Base-by-base conservation (phyloP, 2,113 vertebrate species). In the Hypomesus transpacificus region DNA sequence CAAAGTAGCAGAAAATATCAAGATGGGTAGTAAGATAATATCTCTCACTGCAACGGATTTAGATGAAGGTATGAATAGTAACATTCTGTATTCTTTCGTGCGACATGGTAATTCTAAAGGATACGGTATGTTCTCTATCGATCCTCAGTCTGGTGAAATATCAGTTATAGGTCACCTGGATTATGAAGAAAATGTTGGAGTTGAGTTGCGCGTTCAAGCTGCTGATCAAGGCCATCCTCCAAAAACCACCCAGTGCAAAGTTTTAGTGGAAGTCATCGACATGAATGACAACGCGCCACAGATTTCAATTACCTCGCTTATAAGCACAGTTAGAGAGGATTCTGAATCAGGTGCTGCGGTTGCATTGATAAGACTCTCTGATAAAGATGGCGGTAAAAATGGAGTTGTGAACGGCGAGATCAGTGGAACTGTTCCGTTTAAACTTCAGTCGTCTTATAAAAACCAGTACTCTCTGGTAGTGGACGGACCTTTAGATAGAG, bases 71-170 rank as follows among this genome's bases (percentile, higher is more conserved):
- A 54, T 87, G 8, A 89, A 89, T 54, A 69, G 82, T 4, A 78
- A 72, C 13, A 46, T 90, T 0, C 3, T 66, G 0, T 90, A 87
- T 28, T 80, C 81, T 0, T 92, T 96, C 83, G 89, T 93, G 59
- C 92, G 92, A 28, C 91, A 90, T 54, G 93, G 87, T 0, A 85
- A 85, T 67, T 81, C 89, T 20, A 83, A 91, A 60, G 80, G 91
- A 1, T 83, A 86, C 22, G 80, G 20, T 26, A 73, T 86, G 50
- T 96, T 96, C 76, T 71, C 59, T 0, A 54, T 96, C 3, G 79
- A 95, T 56, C 64, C 90, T 0, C n/a, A 78, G 85, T 28, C 76
- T 0, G 95, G 94, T 0, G 90, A 94, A 74, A 91, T 96, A 28
- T 85, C 66, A 0, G 80, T 94, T 9, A 91, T 78, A 14, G 87